A percentile compares a stretch with the other conserved stretches of the same genome.
Evolutionary conservation across 2,888 invertebrate species (phyloP).

Genomic region (Eupsilia transversa): DNA sequence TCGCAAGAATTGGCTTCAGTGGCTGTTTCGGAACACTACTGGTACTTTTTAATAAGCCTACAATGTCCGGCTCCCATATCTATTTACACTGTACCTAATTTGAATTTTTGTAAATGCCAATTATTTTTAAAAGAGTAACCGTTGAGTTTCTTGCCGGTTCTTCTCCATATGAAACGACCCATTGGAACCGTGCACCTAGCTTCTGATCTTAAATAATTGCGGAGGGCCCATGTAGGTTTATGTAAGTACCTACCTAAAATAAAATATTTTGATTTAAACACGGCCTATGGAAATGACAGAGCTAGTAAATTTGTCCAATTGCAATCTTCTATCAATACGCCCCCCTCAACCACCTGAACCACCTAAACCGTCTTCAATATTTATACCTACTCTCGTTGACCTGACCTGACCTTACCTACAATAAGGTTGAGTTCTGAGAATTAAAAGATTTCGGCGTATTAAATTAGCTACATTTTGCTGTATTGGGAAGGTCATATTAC

Average conservation of each 20-base stretch:
- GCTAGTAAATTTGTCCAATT: not conserved
- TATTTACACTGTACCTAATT: not conserved
- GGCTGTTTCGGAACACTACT: constrained; percentile 22
- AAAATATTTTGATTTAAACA: not conserved
- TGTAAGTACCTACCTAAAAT: no score
- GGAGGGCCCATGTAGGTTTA: no score
- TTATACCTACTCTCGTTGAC: not conserved
- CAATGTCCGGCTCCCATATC: not conserved
- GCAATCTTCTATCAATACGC: constrained; percentile 1
- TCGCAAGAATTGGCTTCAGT: constrained; percentile 33
- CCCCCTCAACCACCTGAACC: no score
- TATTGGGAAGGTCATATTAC: not conserved
- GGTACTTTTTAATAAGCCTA: not conserved
- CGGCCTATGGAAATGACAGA: not conserved
- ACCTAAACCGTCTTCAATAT: not conserved
- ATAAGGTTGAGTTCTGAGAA: constrained; percentile 10
- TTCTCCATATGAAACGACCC: not conserved
- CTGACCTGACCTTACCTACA: not conserved
- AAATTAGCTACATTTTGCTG: not conserved
- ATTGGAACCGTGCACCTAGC: not conserved
- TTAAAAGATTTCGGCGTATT: not conserved
- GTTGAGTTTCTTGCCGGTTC: not conserved
- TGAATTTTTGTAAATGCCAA: not conserved
- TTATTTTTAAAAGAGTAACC: not conserved
- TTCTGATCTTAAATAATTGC: no score